Conservation (phyloP, 2,113 vertebrate genomes). For the Salvelinus sp. region DNA sequence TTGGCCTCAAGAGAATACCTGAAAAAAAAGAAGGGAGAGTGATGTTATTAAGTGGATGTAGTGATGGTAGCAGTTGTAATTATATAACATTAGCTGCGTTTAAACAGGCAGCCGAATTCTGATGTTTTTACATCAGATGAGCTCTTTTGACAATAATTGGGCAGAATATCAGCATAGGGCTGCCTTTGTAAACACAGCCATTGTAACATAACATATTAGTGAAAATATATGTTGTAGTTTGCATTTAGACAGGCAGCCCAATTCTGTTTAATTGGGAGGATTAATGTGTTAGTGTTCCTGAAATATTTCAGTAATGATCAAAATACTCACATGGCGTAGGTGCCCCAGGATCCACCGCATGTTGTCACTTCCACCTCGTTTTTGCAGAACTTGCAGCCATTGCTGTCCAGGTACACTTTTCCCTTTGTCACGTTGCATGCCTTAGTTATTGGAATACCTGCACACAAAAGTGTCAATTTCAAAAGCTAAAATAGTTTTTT, state of each 20-base stretch:
- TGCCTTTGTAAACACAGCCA: too few species aligned
- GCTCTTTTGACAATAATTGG: too few species aligned
- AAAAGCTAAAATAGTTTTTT: not conserved
- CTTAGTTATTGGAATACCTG: conserved; percentile 26
- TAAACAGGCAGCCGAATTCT: too few species aligned
- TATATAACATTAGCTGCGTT: too few species aligned
- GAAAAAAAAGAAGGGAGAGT: not conserved
- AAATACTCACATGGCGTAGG: conserved; percentile 78
- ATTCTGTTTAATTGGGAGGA: not conserved
- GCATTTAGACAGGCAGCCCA: too few species aligned
- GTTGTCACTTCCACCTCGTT: conserved; percentile 66
- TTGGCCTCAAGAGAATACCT: conserved; percentile 54
- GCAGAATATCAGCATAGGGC: too few species aligned
- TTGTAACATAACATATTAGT: too few species aligned
- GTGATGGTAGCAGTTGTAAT: not conserved
- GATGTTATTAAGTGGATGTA: not conserved
- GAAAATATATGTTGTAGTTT: too few species aligned
- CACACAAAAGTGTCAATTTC: not conserved
- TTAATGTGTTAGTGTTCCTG: not conserved
- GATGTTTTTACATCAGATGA: too few species aligned
- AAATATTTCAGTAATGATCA: not conserved
- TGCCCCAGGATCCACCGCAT: conserved; percentile 78
- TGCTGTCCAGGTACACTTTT: conserved; percentile 51
- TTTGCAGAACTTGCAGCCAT: conserved; percentile 70
- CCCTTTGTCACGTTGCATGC: conserved; percentile 64